phyloP scores from a whole-genome alignment of 2,113 vertebrate species.

The Connochaetes taurinus region DNA sequence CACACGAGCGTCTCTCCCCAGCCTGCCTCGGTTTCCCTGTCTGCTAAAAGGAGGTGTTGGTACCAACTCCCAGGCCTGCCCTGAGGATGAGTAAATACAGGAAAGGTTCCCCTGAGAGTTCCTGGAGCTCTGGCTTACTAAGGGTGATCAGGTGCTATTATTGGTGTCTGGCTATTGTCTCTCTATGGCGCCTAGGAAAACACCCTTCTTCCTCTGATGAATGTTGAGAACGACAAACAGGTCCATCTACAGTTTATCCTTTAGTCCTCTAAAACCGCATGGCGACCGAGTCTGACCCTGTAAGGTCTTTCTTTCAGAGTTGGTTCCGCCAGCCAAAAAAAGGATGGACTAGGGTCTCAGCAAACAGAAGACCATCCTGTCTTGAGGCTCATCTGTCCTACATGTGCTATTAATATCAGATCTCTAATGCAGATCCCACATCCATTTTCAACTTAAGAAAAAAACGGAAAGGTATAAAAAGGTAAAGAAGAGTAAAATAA shows the following conservation, averaged over 20 bases:
- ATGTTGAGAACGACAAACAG: not conserved
- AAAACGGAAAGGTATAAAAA: not conserved
- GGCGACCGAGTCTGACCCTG: not conserved
- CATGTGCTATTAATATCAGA: not conserved
- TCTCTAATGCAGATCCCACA: not conserved
- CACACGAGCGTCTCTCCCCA: not conserved
- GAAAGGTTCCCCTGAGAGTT: not conserved
- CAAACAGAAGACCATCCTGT: not conserved
- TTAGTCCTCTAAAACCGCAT: not conserved
- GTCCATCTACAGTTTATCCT: not conserved
- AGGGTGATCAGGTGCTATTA: too few relatives aligned
- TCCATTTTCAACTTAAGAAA: not conserved
- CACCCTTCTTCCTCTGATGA: not conserved
- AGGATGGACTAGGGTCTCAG: not conserved
- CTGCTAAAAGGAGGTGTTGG: not conserved
- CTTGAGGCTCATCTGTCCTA: not conserved
- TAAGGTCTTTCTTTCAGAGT: not conserved
- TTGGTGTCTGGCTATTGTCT: not conserved
- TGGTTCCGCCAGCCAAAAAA: not conserved
- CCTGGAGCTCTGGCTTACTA: not conserved
- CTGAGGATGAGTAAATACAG: not conserved
- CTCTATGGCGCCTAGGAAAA: not conserved
- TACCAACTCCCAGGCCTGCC: not conserved
- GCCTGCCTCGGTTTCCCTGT: not conserved
- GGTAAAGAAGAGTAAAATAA: not conserved